These are phyloP conservation scores for Papilio protenor DNA, from an alignment of 2,888 invertebrate genomes.

Conservation along the genomic window DNA sequence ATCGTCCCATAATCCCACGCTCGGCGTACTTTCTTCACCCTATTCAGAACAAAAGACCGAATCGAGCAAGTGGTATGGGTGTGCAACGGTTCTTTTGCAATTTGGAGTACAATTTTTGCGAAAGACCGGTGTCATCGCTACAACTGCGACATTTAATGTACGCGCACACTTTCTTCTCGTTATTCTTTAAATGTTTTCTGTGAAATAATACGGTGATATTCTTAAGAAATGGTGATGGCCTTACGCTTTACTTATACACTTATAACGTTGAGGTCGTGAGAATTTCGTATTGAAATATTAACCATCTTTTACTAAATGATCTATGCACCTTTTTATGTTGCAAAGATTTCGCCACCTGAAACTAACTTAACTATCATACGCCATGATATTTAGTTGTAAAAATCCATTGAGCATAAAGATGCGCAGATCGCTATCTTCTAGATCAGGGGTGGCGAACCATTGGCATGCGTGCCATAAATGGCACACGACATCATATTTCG, in stretches of 20 bases:
- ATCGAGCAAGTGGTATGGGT: slow-evolving; percentile 64
- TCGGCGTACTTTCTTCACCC: slow-evolving; percentile 67
- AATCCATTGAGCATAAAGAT: slow-evolving; percentile 18
- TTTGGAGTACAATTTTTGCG: slow-evolving; percentile 44
- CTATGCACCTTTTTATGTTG: not conserved
- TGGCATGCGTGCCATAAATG: no score
- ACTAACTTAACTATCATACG: not conserved
- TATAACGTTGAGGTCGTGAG: not conserved
- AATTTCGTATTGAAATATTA: not conserved
- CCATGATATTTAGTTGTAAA: not conserved
- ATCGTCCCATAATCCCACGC: slow-evolving; percentile 71
- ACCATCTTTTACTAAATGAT: not conserved
- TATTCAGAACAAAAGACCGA: slow-evolving; percentile 60
- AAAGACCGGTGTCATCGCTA: slow-evolving; percentile 40
- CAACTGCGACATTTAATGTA: slow-evolving; percentile 45
- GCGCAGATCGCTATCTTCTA: slow-evolving; percentile 30
- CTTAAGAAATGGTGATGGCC: not conserved
- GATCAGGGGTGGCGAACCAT: no score
- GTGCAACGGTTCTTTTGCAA: slow-evolving; percentile 62
- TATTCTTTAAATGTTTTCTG: slow-evolving; percentile 21
- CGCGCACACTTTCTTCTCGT: slow-evolving; percentile 36
- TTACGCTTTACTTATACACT: not conserved
- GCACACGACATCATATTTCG: no score
- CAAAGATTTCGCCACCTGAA: not conserved
- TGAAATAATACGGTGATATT: slow-evolving; percentile 26